Conservation (phyloP, 2,888 invertebrate genomes). For the Stratiomys singularior region DNA sequence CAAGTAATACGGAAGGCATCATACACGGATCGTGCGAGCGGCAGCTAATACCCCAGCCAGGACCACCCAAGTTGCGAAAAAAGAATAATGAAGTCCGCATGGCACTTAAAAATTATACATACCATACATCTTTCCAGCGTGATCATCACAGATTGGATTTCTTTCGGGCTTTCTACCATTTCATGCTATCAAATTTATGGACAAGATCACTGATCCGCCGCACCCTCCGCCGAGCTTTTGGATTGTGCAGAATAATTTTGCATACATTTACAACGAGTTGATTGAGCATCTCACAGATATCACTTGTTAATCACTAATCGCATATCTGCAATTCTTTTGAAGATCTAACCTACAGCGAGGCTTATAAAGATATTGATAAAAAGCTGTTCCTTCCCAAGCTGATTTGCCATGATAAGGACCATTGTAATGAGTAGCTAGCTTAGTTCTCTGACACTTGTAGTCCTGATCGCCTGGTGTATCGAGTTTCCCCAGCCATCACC, state of each 20-base stretch:
- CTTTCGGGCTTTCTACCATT: neutral
- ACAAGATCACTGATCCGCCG: conserved; percentile 23
- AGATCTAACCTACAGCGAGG: conserved; percentile 22
- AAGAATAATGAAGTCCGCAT: conserved; percentile 41
- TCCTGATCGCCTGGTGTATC: neutral
- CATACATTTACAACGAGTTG: conserved; percentile 32
- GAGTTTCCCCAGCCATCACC: neutral
- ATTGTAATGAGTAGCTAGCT: conserved; percentile 27
- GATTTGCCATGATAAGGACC: conserved; percentile 11
- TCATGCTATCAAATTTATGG: conserved; percentile 39
- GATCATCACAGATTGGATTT: conserved; percentile 34
- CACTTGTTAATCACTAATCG: conserved; percentile 35
- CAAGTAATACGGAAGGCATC: conserved; percentile 38
- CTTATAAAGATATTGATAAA: neutral
- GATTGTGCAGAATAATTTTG: conserved; percentile 32
- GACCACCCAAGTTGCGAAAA: conserved; percentile 51
- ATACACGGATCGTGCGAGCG: conserved; percentile 14
- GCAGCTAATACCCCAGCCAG: conserved; percentile 5
- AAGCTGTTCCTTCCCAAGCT: neutral
- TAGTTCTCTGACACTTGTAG: neutral
- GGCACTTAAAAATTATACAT: conserved; percentile 38
- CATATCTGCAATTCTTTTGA: conserved; percentile 16
- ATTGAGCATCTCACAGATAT: conserved; percentile 37
- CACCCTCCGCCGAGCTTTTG: neutral
- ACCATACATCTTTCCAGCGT: conserved; percentile 34